A percentile compares a stretch with the other conserved stretches of the same genome.
Conservation (phyloP, 2,888 invertebrate genomes). For the Hoplodrina ambigua region DNA sequence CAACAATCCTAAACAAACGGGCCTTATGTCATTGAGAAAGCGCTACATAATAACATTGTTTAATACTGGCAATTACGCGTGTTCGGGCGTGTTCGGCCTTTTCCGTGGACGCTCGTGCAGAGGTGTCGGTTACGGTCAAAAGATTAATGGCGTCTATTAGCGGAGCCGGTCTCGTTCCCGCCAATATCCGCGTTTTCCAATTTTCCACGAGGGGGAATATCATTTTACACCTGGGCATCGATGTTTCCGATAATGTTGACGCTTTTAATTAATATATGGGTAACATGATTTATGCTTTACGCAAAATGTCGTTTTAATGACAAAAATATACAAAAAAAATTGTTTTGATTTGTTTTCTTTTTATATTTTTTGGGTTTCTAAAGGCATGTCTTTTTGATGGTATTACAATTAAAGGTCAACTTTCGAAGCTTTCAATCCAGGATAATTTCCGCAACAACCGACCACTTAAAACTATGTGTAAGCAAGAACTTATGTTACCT, state of each 20-base stretch:
- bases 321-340: background rate
- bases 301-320: background rate
- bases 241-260: slow-evolving; percentile 66
- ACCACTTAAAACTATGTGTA: slow-evolving; percentile 17
- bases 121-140: slow-evolving; percentile 76
- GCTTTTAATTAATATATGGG: slow-evolving; percentile 69
- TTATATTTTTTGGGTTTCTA: too few species aligned
- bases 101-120: slow-evolving; percentile 55
- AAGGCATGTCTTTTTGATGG: background rate
- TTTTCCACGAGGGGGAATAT: slow-evolving; percentile 68
- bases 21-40: slow-evolving; percentile 21
- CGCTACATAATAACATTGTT: slow-evolving; percentile 38
- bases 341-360: too few species aligned
- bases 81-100: slow-evolving; percentile 50
- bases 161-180: slow-evolving; percentile 68
- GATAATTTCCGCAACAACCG: background rate
- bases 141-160: slow-evolving; percentile 85
- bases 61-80: slow-evolving; percentile 46
- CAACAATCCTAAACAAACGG: slow-evolving; percentile 47
- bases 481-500: slow-evolving; percentile 44
- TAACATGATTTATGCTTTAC: slow-evolving; percentile 47
- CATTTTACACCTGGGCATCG: slow-evolving; percentile 74
- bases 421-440: background rate
- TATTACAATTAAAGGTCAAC: background rate
- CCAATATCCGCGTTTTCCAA: slow-evolving; percentile 78